phyloP scores from a whole-genome alignment of 2,888 invertebrate genomes.

The Drosophila eohydei region DNA sequence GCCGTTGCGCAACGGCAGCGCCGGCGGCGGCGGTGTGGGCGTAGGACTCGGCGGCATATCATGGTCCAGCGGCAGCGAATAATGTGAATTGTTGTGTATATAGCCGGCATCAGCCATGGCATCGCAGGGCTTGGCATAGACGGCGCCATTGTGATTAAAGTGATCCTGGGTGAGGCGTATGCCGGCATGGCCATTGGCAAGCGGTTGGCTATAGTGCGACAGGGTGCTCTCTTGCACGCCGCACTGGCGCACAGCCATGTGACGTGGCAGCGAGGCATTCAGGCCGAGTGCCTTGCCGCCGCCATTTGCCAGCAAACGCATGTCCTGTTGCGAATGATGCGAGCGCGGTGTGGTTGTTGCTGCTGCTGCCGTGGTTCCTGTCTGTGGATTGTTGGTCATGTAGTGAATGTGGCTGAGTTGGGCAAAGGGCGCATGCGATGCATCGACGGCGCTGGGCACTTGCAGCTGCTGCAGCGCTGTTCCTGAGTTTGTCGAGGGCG shows the following conservation, averaged over 20 bases:
- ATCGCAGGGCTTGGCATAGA: constrained; percentile 71
- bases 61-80: constrained; percentile 84
- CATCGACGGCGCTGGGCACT: constrained; percentile 80
- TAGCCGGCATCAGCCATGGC: constrained; percentile 80
- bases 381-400: constrained; percentile 80
- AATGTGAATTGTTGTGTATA: constrained; percentile 84
- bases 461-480: constrained; percentile 82
- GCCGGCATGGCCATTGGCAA: constrained; percentile 76
- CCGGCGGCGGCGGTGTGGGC: constrained; percentile 83
- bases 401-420: constrained; percentile 85
- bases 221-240: constrained; percentile 71
- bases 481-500: constrained; percentile 28
- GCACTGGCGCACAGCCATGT: constrained; percentile 56
- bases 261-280: constrained; percentile 76
- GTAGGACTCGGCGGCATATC: constrained; percentile 82
- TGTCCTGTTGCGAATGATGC: constrained; percentile 80
- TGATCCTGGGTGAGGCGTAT: constrained; percentile 83
- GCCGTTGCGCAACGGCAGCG: constrained; percentile 83
- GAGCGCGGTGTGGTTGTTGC: constrained; percentile 38
- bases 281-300: constrained; percentile 60
- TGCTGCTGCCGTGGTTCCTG: constrained; percentile 5
- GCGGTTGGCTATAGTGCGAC: constrained; percentile 83
- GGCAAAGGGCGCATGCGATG: constrained; percentile 78
- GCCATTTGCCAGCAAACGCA: constrained; percentile 76
- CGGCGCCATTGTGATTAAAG: constrained; percentile 81